These are phyloP conservation scores for Epinotia demarniana DNA, from an alignment of 2,888 invertebrate species.

Conservation along the genomic window DNA sequence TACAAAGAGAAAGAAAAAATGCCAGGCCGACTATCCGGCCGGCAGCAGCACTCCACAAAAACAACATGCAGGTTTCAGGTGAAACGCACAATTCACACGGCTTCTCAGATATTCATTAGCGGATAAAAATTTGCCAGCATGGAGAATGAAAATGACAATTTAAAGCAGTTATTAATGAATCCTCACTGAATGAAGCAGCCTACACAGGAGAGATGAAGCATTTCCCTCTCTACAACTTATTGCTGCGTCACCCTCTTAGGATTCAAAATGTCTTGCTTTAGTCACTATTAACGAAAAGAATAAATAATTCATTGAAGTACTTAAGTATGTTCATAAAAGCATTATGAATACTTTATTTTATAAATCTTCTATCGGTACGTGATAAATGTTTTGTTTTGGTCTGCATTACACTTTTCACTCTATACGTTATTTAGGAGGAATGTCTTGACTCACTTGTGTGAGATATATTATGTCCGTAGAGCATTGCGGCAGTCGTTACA, in stretches of 20 bases:
- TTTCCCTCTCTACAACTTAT: too few species aligned
- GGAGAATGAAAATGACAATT: background rate
- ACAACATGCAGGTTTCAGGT: conserved; percentile 10
- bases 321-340: too few species aligned
- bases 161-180: background rate
- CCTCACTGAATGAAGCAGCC: too few species aligned
- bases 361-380: background rate
- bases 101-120: background rate
- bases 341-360: too few species aligned
- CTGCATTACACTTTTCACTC: background rate
- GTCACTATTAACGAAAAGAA: too few species aligned
- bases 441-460: background rate
- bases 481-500: conserved; percentile 51
- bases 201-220: too few species aligned
- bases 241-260: too few species aligned
- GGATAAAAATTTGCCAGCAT: background rate
- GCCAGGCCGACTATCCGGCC: background rate
- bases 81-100: conserved; percentile 5
- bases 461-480: conserved; percentile 22
- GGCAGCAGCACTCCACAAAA: conserved; percentile 13
- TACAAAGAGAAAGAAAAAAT: conserved; percentile 14
- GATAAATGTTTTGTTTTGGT: background rate
- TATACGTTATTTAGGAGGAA: background rate
- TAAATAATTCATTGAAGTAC: too few species aligned
- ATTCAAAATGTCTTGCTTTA: too few species aligned